phyloP scores from a whole-genome alignment of 2,797 vertebrate genomes.

The Chaunax sp. region DNA sequence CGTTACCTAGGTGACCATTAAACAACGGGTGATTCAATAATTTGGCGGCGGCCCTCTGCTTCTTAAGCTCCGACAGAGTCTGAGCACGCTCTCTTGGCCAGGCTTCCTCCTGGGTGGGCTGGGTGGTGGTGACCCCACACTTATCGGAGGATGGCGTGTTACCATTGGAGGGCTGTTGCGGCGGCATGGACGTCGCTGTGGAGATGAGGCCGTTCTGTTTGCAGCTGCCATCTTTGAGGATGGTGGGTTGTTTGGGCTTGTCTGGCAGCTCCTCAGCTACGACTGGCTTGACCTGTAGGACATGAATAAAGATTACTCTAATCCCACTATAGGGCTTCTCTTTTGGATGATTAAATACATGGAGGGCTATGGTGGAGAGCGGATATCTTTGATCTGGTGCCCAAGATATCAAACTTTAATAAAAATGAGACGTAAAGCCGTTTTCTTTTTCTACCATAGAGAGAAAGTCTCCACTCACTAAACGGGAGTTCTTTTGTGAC shows the following conservation, averaged over 20 bases:
- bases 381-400: slow-evolving; percentile 22
- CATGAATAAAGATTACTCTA: slow-evolving; percentile 27
- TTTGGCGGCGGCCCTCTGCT: slow-evolving; percentile 93
- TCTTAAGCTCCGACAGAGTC: slow-evolving; percentile 95
- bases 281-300: slow-evolving; percentile 82
- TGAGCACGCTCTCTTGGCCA: slow-evolving; percentile 88
- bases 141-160: slow-evolving; percentile 65
- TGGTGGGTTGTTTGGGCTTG: slow-evolving; percentile 70
- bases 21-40: slow-evolving; percentile 90
- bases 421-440: slow-evolving; percentile 1
- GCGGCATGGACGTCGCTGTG: slow-evolving; percentile 79
- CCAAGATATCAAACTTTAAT: background rate
- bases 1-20: slow-evolving; percentile 89
- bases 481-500: too few relatives aligned
- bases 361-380: slow-evolving; percentile 1
- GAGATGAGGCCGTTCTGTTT: slow-evolving; percentile 81
- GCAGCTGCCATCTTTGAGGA: slow-evolving; percentile 75
- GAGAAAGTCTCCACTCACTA: too few relatives aligned
- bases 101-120: slow-evolving; percentile 71
- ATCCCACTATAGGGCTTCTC: slow-evolving; percentile 20
- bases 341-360: slow-evolving; percentile 14
- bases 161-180: slow-evolving; percentile 81
- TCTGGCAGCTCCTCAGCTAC: slow-evolving; percentile 73
- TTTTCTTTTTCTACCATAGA: background rate
- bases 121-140: slow-evolving; percentile 69